Conservation (phyloP, 2,113 vertebrate genomes). For the Leptobrachium ailaonicum region DNA sequence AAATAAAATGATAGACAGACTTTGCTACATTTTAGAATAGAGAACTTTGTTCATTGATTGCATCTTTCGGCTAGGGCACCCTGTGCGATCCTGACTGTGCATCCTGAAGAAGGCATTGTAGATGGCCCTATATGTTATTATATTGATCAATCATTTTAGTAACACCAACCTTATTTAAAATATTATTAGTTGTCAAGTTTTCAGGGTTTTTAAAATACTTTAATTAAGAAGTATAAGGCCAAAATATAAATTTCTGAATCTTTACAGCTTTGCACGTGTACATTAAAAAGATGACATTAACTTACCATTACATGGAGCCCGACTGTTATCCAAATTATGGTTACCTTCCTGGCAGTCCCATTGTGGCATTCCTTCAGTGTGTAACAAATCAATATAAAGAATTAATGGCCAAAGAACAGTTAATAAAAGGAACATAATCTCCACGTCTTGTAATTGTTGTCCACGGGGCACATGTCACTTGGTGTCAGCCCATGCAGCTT, state of each 20-base stretch:
- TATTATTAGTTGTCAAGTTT: too few species aligned
- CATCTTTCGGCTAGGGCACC: too few species aligned
- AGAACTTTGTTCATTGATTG: too few species aligned
- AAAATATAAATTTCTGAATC: neutral
- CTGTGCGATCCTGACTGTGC: too few species aligned
- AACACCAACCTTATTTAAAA: too few species aligned
- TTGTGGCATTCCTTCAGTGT: slow-evolving; percentile 52
- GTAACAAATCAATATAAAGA: slow-evolving; percentile 63
- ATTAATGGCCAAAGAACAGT: slow-evolving; percentile 62
- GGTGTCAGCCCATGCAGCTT: slow-evolving; percentile 61
- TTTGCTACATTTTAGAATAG: too few species aligned
- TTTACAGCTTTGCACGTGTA: neutral
- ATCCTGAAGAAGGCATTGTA: too few species aligned
- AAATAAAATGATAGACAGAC: too few species aligned
- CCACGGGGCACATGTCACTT: slow-evolving; percentile 55
- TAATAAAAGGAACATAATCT: slow-evolving; percentile 74
- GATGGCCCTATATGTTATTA: too few species aligned
- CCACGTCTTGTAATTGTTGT: slow-evolving; percentile 36
- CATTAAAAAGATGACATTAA: slow-evolving; percentile 35
- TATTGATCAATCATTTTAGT: too few species aligned
- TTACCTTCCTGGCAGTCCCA: slow-evolving; percentile 60
- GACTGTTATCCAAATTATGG: slow-evolving; percentile 52
- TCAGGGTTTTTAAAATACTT: too few species aligned
- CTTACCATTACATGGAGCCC: slow-evolving; percentile 77
- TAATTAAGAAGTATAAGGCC: too few species aligned